phyloP scores from a whole-genome alignment of 2,888 invertebrate genomes.

The Yponomeuta evonymella region DNA sequence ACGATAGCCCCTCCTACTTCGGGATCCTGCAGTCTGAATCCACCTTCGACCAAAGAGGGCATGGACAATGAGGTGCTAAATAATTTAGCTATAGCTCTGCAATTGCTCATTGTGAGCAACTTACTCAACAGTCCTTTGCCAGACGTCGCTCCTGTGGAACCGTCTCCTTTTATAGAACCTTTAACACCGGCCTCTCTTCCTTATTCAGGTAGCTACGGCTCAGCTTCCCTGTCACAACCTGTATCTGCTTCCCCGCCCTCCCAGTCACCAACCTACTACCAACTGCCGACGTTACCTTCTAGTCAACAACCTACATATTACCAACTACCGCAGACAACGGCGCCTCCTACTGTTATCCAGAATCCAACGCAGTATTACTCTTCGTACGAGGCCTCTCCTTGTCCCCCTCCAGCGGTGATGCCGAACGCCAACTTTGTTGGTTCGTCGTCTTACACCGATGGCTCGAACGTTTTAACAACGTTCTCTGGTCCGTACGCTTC shows the following conservation, averaged over 20 bases:
- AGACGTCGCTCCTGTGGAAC: constrained; percentile 15
- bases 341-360: constrained; percentile 14
- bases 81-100: constrained; percentile 58
- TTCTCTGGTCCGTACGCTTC: constrained; percentile 4
- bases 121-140: constrained; percentile 39
- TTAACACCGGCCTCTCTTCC: background rate
- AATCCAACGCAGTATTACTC: constrained; percentile 12
- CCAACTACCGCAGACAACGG: background rate
- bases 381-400: constrained; percentile 11
- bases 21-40: background rate
- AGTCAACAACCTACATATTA: constrained; percentile 1
- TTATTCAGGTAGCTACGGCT: background rate
- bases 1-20: background rate
- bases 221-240: background rate
- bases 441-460: constrained; percentile 30
- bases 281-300: background rate
- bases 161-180: background rate
- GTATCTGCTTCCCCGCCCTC: constrained; percentile 5
- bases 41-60: constrained; percentile 3
- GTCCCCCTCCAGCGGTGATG: constrained; percentile 26
- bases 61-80: constrained; percentile 50
- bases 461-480: constrained; percentile 1
- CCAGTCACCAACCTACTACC: constrained; percentile 12
- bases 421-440: constrained; percentile 35
- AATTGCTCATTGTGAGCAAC: constrained; percentile 53